A percentile compares a stretch with the other conserved stretches of the same genome.
Conservation (phyloP, 2,888 invertebrate genomes). For the Dioctria rufipes region DNA sequence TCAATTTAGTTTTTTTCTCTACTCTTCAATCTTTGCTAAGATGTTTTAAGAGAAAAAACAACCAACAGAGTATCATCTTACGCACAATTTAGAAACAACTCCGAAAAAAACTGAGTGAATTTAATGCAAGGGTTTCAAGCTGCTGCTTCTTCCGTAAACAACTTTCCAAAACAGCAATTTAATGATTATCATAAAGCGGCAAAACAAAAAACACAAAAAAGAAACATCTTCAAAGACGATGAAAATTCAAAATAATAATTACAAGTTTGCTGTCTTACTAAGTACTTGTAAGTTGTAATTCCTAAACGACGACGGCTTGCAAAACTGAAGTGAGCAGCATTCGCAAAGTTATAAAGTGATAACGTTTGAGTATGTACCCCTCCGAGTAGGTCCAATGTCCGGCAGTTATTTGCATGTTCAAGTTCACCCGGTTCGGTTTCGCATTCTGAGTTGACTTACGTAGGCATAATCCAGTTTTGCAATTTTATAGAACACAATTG, state of each 20-base stretch:
- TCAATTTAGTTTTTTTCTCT: no score
- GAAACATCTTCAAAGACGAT: neutral
- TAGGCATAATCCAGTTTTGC: no score
- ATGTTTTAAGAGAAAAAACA: neutral
- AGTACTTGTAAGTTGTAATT: no score
- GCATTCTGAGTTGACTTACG: no score
- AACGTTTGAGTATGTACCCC: neutral
- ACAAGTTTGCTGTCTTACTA: neutral
- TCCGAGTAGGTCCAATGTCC: slow-evolving; percentile 32
- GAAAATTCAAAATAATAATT: neutral
- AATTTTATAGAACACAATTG: no score
- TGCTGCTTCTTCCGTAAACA: slow-evolving; percentile 12
- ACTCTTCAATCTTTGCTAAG: neutral
- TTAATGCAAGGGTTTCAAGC: neutral
- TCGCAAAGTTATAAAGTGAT: slow-evolving; percentile 21
- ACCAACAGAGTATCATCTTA: neutral
- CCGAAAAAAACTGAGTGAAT: neutral
- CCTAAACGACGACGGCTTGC: neutral
- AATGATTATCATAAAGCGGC: neutral
- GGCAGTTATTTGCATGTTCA: slow-evolving; percentile 36
- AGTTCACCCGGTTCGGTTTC: slow-evolving; percentile 36
- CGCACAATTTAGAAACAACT: neutral
- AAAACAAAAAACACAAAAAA: neutral
- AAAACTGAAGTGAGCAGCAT: neutral
- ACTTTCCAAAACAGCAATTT: neutral